Base-by-base conservation (phyloP, 30 jellyfish, hydroid and myxozoan species). In the Hydra vulgaris region DNA sequence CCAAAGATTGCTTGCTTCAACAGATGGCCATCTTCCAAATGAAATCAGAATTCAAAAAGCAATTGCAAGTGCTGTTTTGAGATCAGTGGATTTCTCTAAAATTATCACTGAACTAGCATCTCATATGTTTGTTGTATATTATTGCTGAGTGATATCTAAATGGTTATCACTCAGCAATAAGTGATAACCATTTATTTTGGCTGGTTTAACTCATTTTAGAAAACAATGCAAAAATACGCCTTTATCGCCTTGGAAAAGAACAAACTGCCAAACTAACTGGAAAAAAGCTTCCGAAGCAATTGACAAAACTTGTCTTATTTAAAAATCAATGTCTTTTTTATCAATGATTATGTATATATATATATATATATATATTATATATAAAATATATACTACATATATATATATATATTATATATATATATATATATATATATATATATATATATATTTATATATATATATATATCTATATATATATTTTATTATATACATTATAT, bases 21-120 rank as follows among this genome's bases (percentile, higher is more conserved):
- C 88, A 15, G 15, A 74, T n/a, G 94, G 95, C 17, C 27, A 87
- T 23, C 84, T 87, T 21, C 95, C 95, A 20, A 91, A 76, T 7
- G 78, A 69, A 19, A 82, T 55, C 26, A 79, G 84, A 7, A 53
- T 81, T 67, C 70, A 79, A 1, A 74, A 75, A 24, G 86, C 92
- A 25, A 69, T 85, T 54, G 23, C 94, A 7, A 53, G 23, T 21
- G 21, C 86, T 78, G 91, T 80, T 25, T 56, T 84, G 79, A 77
- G 66, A 21, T 69, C 76, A 69, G 76, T 69, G 5, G 61, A 40
- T 40, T 40, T 3, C 61, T 40, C 25, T 3, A 69, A 69, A 69
- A 69, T 40, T 3, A 3, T 40, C 12, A 40, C 8, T 40, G 61
- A 40, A 40, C 61, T 3, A 40, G 12, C 61, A 3, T 40, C 61